Percentiles rank a stretch among this genome's conserved stretches.
These are phyloP conservation scores for Cheumatopsyche charites DNA, from an alignment of 1,140 invertebrate genomes.

Conservation along the genomic window DNA sequence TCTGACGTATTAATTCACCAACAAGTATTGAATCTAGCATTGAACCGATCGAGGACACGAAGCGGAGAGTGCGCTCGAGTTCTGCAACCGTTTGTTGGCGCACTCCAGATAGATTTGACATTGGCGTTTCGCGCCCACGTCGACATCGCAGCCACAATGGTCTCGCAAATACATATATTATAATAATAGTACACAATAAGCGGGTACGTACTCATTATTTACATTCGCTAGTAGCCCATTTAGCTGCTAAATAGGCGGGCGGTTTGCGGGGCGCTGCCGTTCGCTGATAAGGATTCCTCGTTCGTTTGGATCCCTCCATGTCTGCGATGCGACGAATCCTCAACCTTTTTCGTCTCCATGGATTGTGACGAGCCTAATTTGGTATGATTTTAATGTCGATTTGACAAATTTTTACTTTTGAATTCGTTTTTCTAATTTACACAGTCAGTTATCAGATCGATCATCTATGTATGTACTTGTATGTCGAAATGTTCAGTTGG, in stretches of 20 bases:
- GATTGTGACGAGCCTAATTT: background rate
- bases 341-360: too few species aligned
- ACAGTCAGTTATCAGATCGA: too few species aligned
- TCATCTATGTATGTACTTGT: too few species aligned
- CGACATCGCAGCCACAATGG: background rate
- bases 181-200: background rate
- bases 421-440: too few species aligned
- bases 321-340: conserved; percentile 12
- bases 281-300: conserved; percentile 31
- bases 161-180: too few species aligned
- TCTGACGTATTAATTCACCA: too few species aligned
- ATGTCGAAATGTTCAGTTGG: too few species aligned
- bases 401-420: too few species aligned
- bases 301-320: conserved; percentile 12
- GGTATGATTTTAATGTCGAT: background rate
- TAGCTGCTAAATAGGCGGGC: conserved; percentile 35
- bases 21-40: background rate
- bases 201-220: conserved; percentile 20
- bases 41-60: background rate
- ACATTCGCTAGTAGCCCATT: conserved; percentile 32
- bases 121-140: conserved; percentile 23
- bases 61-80: too few species aligned
- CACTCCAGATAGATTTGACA: conserved; percentile 34
- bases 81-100: too few species aligned
- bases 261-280: conserved; percentile 18